Evolutionary conservation across 1,140 invertebrate genomes (phyloP).

Genomic region (Drosophila tsacasi): DNA sequence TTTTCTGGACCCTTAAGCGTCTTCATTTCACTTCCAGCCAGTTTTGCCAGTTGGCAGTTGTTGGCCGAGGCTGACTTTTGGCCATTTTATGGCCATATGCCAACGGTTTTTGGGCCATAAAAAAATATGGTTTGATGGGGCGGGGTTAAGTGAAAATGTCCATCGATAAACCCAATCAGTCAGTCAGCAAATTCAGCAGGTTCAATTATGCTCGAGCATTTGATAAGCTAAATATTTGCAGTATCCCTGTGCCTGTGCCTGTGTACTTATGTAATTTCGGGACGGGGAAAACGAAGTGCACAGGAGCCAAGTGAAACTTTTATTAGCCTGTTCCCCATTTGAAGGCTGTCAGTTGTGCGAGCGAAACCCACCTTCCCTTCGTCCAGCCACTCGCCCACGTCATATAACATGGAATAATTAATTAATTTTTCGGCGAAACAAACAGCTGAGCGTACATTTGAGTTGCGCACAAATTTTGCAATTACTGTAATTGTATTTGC

Average conservation of each 20-base stretch:
- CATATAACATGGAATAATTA: constrained; percentile 62
- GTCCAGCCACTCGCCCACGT: constrained; percentile 4
- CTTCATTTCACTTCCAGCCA: constrained; percentile 26
- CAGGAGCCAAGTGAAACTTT: constrained; percentile 28
- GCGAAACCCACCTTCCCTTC: not conserved
- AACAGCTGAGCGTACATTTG: constrained; percentile 30
- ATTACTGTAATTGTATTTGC: constrained; percentile 66
- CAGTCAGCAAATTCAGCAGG: constrained; percentile 27
- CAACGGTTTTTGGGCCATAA: constrained; percentile 54
- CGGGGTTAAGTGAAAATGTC: constrained; percentile 33
- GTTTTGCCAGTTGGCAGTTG: not conserved
- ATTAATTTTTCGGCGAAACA: constrained; percentile 58
- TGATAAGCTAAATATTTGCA: constrained; percentile 31
- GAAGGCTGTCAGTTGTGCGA: constrained; percentile 55
- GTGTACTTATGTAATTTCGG: no score
- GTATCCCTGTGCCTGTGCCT: not conserved
- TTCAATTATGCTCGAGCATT: constrained; percentile 58
- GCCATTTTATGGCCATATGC: constrained; percentile 72
- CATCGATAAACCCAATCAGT: constrained; percentile 70
- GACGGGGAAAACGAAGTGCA: no score
- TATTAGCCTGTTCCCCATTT: constrained; percentile 63
- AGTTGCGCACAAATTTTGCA: constrained; percentile 45
- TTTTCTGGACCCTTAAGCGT: constrained; percentile 23
- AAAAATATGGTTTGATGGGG: constrained; percentile 72
- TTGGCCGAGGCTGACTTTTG: constrained; percentile 32